Evolutionary conservation across 2,797 vertebrate species (phyloP), one percentile per base, ranked within the genome.

Genomic region (Acestrorhynchus altus): DNA sequence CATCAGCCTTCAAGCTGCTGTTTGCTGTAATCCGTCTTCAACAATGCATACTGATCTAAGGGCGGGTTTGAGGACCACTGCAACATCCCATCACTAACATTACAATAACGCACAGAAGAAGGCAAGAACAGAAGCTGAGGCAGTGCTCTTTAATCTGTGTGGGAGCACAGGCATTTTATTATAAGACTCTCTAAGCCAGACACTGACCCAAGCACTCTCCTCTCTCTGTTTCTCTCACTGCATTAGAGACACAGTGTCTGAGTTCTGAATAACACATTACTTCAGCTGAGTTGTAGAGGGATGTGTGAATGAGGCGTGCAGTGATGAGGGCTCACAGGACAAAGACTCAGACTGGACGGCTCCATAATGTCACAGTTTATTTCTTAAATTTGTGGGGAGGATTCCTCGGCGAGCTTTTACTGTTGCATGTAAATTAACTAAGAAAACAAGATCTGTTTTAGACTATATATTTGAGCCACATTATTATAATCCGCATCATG

Each of bases 231-330:
- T 63, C 42, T 73, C 59, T 35, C 35, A 42, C n/a, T 40, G n/a
- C 46, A 46, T 10, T 35, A 76, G 20, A 67, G 74, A 57, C 39
- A 67, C 8, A 35, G 42, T 68, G 64, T 76, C 74, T 67, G 63
- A 31, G 51, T 64, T 76, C 56, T 76, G 49, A 76, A 68, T 76
- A 76, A 76, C 74, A 76, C 74, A 76, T 76, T 67, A 76, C 22
- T 70, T 70, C 67, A 70, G 49, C 67, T 39, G 49, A 39, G 49
- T 28, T n/a, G 70, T 46, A 40, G 60, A 56, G 49, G 18, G 49
- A 56, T 24, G 73, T 4, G 31, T 28, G 52, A 26, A 46, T 28
- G 63, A 28, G 63, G 35, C 20, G 8, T 54, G 73, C 51, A 54
- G 67, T 54, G 46, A 26, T 51, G 46, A 49, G 16, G n/a, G 15